A percentile compares a stretch with the other conserved stretches of the same genome.
Conservation (phyloP, 2,113 vertebrate species). For the Antigone vipio region DNA sequence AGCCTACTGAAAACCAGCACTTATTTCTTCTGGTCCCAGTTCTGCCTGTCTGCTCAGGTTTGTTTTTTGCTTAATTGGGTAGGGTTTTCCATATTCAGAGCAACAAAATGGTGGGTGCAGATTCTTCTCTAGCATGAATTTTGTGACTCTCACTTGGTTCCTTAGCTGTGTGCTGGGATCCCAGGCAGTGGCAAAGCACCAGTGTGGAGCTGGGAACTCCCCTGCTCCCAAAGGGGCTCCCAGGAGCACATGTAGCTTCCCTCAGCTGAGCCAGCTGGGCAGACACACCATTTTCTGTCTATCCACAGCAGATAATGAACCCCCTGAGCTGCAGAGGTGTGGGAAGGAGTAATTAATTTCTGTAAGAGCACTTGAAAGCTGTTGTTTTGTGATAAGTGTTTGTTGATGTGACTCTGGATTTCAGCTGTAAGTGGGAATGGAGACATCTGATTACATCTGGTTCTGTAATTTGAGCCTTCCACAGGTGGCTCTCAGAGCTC, state of each 20-base stretch:
- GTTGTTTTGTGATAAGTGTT: background rate
- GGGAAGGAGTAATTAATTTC: background rate
- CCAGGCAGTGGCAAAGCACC: background rate
- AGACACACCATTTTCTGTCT: background rate
- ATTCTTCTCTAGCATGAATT: background rate
- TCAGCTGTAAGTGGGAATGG: background rate
- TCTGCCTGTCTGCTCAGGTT: background rate
- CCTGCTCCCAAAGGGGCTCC: background rate
- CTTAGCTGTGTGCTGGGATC: background rate
- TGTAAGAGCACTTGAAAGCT: background rate
- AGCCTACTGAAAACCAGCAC: background rate
- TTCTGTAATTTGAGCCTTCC: conserved; percentile 3
- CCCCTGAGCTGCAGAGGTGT: background rate
- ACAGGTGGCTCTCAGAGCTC: background rate
- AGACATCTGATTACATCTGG: background rate
- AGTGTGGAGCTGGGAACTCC: background rate
- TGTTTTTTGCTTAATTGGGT: background rate
- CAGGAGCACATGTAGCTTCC: background rate
- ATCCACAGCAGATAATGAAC: background rate
- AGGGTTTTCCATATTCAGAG: background rate
- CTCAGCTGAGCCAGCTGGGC: background rate
- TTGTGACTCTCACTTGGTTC: background rate
- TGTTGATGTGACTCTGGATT: conserved; percentile 3
- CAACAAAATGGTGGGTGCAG: background rate
- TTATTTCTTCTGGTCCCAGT: background rate